Evolutionary conservation across 1,140 invertebrate species (phyloP).

Genomic region (Fopius arisanus): DNA sequence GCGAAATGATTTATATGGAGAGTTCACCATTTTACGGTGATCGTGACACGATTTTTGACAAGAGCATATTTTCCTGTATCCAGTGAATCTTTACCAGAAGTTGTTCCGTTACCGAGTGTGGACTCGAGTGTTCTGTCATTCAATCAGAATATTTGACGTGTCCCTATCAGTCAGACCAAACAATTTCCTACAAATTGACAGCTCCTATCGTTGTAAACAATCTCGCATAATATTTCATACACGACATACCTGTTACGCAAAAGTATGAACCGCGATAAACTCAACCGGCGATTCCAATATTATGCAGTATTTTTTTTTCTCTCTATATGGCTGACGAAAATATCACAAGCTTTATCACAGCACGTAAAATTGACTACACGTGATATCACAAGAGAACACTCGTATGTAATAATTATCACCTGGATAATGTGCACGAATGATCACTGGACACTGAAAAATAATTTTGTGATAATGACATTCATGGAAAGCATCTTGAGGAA

Average conservation of each 20-base stretch:
- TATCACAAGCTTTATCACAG: constrained; percentile 46
- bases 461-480: too few species aligned
- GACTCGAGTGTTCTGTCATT: too few species aligned
- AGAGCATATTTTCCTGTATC: too few species aligned
- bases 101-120: too few species aligned
- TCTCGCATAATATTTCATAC: background rate
- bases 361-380: constrained; percentile 22
- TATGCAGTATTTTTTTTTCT: too few species aligned
- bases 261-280: background rate
- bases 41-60: too few species aligned
- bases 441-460: too few species aligned
- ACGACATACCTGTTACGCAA: constrained; percentile 20
- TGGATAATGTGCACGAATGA: background rate
- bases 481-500: background rate
- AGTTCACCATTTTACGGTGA: too few species aligned
- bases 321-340: constrained; percentile 22
- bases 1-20: too few species aligned
- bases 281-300: background rate
- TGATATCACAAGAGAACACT: too few species aligned
- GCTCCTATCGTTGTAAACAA: background rate
- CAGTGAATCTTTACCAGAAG: too few species aligned
- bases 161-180: background rate
- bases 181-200: constrained; percentile 2
- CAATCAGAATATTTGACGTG: too few species aligned
- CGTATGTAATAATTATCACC: background rate